Percentiles rank a stretch among this genome's conserved stretches.
These are phyloP conservation scores for Tetrax tetrax DNA, from an alignment of 2,113 vertebrate genomes.

Conservation along the genomic window DNA sequence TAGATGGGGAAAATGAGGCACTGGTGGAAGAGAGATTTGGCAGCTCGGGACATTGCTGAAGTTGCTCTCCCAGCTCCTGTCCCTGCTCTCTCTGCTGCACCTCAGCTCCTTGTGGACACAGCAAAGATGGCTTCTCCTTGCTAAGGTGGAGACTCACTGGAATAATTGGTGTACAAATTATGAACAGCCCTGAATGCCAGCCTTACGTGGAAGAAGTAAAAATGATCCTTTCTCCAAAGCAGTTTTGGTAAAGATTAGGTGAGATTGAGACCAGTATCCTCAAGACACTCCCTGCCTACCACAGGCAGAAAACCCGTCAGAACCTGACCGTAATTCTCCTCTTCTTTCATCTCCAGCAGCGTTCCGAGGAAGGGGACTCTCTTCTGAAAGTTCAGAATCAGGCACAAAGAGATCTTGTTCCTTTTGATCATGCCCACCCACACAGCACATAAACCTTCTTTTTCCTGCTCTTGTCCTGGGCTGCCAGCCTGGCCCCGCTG, in stretches of 20 bases:
- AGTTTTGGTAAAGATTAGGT: neutral
- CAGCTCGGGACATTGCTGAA: rapidly evolving
- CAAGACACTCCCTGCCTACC: rapidly evolving
- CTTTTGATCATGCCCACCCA: neutral
- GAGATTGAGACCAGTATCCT: neutral
- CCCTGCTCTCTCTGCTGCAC: rapidly evolving
- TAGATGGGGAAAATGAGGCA: neutral
- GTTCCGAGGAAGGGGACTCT: neutral
- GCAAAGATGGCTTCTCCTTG: rapidly evolving
- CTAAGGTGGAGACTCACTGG: neutral
- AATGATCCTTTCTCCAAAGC: neutral
- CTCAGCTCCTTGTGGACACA: rapidly evolving
- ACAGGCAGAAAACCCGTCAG: neutral
- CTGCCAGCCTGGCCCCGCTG: neutral
- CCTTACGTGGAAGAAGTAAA: neutral
- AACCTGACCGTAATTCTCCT: rapidly evolving
- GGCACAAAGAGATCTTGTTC: neutral
- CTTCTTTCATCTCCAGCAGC: neutral
- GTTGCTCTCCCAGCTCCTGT: neutral
- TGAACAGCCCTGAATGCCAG: neutral
- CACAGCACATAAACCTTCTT: neutral
- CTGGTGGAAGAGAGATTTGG: neutral
- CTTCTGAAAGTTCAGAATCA: neutral
- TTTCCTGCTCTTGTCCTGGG: neutral
- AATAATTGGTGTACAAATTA: neutral